Conservation (phyloP, 2,888 invertebrate species). For the Tachystola acroxantha region DNA sequence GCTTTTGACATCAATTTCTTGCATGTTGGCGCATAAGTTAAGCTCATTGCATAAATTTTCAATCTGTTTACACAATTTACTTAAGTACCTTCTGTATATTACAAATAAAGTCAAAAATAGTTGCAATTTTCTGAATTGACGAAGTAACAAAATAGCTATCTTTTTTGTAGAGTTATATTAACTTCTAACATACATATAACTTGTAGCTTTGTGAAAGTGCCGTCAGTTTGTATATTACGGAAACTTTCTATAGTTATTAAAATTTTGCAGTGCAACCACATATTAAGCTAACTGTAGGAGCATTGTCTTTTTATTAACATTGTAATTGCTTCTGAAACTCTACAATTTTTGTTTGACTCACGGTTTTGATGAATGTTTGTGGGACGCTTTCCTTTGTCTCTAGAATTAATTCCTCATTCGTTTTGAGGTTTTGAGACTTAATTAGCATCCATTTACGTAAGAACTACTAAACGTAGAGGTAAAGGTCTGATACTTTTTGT, state of each 20-base stretch:
- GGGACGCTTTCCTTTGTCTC: conserved; percentile 5
- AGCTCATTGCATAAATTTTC: no score
- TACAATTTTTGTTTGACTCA: neutral
- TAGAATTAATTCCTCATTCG: neutral
- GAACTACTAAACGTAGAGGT: neutral
- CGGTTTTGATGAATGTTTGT: neutral
- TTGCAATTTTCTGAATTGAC: no score
- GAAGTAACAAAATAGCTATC: no score
- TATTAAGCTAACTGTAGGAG: conserved; percentile 16
- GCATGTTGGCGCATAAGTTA: neutral
- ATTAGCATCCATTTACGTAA: conserved; percentile 10
- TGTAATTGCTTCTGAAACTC: conserved; percentile 1
- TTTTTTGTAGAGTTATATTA: no score
- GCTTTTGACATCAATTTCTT: neutral
- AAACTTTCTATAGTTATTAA: conserved; percentile 41
- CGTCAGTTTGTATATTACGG: conserved; percentile 34
- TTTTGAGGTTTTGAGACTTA: conserved; percentile 8
- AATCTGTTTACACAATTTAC: no score
- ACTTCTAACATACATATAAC: no score
- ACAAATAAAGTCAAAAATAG: no score
- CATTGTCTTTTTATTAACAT: conserved; percentile 7
- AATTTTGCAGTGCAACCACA: conserved; percentile 32
- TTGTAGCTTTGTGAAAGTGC: conserved; percentile 37
- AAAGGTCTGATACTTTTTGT: conserved; percentile 20
- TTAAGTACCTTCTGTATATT: no score